phyloP scores from a whole-genome alignment of 2,888 invertebrate species.

The Cylloceria caligata region DNA sequence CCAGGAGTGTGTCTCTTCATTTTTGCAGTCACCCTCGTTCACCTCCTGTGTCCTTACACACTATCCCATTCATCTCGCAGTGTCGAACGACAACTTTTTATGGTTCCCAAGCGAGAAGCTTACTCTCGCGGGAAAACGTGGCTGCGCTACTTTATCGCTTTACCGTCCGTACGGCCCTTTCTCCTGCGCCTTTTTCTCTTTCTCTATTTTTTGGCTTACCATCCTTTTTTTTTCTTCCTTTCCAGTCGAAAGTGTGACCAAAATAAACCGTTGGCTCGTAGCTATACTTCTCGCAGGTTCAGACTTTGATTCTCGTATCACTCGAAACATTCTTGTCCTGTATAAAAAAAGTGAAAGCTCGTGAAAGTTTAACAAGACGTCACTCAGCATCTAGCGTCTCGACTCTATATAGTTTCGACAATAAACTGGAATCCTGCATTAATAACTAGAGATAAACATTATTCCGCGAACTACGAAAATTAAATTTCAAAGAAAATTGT shows the following conservation, averaged over 20 bases:
- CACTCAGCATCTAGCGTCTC: background rate
- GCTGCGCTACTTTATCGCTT: slow-evolving; percentile 51
- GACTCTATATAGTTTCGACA: background rate
- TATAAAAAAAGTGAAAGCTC: too few relatives aligned
- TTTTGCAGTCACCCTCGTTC: slow-evolving; percentile 37
- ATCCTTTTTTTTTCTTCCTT: background rate
- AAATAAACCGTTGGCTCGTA: slow-evolving; percentile 15
- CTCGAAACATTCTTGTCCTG: background rate
- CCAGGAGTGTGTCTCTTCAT: slow-evolving; percentile 12
- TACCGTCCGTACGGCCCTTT: slow-evolving; percentile 33
- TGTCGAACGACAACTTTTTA: slow-evolving; percentile 66
- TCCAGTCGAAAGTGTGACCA: slow-evolving; percentile 28
- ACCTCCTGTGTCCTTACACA: slow-evolving; percentile 34
- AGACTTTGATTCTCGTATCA: slow-evolving; percentile 11
- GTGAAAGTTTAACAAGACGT: slow-evolving; percentile 38
- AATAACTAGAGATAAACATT: background rate
- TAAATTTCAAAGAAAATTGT: background rate
- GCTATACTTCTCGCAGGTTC: background rate
- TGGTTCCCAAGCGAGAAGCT: slow-evolving; percentile 57
- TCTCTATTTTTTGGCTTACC: slow-evolving; percentile 7
- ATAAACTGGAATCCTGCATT: background rate
- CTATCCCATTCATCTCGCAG: slow-evolving; percentile 61
- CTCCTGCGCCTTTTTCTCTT: slow-evolving; percentile 20
- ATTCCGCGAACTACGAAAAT: background rate
- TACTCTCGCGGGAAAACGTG: slow-evolving; percentile 56